A percentile compares a stretch with the other conserved stretches of the same genome.
These are phyloP conservation scores for Mirounga angustirostris DNA, from an alignment of 2,113 vertebrate genomes.

Conservation along the genomic window DNA sequence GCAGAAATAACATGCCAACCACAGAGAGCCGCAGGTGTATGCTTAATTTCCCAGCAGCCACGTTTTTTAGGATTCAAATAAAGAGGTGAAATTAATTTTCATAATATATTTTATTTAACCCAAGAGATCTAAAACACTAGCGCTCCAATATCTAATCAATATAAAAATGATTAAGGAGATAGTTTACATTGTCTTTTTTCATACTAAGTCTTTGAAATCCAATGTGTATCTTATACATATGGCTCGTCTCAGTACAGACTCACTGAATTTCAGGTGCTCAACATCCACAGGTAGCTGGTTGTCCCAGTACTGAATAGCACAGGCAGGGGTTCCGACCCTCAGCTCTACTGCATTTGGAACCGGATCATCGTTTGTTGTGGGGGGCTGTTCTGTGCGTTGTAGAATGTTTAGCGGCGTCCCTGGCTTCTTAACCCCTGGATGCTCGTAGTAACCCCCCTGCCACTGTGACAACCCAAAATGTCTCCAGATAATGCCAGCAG, in stretches of 20 bases:
- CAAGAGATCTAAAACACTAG: neutral
- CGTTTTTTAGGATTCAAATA: neutral
- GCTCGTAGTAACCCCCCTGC: neutral
- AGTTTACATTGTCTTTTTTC: neutral
- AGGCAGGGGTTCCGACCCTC: neutral
- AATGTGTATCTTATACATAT: accelerated
- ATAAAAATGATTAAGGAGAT: neutral
- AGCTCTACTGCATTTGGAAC: accelerated
- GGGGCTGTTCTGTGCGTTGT: accelerated
- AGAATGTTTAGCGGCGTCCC: neutral
- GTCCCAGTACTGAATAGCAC: accelerated
- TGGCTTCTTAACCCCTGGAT: neutral
- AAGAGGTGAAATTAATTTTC: neutral
- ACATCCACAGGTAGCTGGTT: accelerated
- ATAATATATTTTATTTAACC: neutral
- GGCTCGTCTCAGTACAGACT: accelerated
- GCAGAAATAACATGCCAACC: neutral
- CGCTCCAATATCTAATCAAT: neutral
- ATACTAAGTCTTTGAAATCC: neutral
- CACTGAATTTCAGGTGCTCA: accelerated
- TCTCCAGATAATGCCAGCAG: neutral
- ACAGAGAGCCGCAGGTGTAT: accelerated
- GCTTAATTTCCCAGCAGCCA: neutral
- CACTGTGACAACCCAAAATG: neutral
- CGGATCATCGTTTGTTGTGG: accelerated